A percentile compares a stretch with the other conserved stretches of the same genome.
Conservation (phyloP, 2,113 vertebrate species). For the Anarhynchus alexandrinus region DNA sequence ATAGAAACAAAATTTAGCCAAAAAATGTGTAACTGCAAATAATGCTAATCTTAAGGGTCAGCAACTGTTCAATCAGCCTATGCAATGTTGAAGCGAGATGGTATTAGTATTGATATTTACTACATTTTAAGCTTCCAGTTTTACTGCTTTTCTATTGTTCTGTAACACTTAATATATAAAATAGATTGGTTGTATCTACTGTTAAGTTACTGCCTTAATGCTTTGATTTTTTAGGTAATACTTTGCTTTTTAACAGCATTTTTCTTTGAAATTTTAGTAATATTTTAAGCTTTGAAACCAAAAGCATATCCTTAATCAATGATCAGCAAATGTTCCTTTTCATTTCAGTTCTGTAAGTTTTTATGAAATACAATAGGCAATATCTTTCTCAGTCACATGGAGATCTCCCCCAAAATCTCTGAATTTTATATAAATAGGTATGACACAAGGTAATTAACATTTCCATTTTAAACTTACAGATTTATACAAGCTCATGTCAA, state of each 20-base stretch:
- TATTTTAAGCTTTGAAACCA: neutral
- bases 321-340: neutral
- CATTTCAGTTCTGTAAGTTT: neutral
- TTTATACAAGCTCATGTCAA: constrained; percentile 98
- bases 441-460: constrained; percentile 92
- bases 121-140: neutral
- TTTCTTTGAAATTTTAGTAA: neutral
- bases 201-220: neutral
- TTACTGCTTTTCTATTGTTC: neutral
- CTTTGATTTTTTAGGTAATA: neutral
- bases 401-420: constrained; percentile 31
- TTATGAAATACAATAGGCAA: neutral
- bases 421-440: constrained; percentile 85
- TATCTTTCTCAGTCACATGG: constrained; percentile 2
- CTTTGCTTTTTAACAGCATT: neutral
- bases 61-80: neutral
- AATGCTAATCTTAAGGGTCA: neutral
- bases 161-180: neutral
- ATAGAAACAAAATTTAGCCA: neutral
- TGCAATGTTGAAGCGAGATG: neutral
- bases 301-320: neutral
- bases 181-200: neutral
- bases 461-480: constrained; percentile 93
- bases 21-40: neutral
- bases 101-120: neutral